These are phyloP conservation scores for Morinoia aosen DNA, from an alignment of 2,888 invertebrate species.

Conservation along the genomic window DNA sequence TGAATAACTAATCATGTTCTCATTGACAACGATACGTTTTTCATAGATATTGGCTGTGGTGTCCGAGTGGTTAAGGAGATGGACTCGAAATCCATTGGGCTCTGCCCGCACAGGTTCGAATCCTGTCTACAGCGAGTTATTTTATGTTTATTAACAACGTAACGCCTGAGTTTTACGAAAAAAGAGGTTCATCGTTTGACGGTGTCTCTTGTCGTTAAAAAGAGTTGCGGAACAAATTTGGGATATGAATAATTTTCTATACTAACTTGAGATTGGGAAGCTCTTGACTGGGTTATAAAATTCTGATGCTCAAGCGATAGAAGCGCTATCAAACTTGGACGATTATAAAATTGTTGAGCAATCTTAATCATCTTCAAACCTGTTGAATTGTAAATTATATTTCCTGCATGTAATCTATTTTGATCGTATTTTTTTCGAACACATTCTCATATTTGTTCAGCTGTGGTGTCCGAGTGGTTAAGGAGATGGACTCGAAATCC, in stretches of 20 bases:
- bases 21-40: too few relatives aligned
- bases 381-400: background rate
- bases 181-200: too few relatives aligned
- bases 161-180: too few relatives aligned
- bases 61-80: conserved; percentile 53
- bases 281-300: too few relatives aligned
- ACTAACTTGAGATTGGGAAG: too few relatives aligned
- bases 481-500: conserved; percentile 68
- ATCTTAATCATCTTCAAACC: background rate
- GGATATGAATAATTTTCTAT: too few relatives aligned
- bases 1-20: too few relatives aligned
- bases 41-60: background rate
- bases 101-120: conserved; percentile 68
- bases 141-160: background rate
- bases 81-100: conserved; percentile 68
- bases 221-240: too few relatives aligned
- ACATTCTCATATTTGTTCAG: background rate
- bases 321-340: background rate
- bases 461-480: conserved; percentile 68
- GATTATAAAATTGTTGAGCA: background rate
- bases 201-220: too few relatives aligned
- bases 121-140: conserved; percentile 67
- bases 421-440: background rate
- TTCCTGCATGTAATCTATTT: too few relatives aligned
- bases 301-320: too few relatives aligned